Evolutionary conservation across 2,113 vertebrate species (phyloP).

Genomic region (Ivindomyrus marchei): DNA sequence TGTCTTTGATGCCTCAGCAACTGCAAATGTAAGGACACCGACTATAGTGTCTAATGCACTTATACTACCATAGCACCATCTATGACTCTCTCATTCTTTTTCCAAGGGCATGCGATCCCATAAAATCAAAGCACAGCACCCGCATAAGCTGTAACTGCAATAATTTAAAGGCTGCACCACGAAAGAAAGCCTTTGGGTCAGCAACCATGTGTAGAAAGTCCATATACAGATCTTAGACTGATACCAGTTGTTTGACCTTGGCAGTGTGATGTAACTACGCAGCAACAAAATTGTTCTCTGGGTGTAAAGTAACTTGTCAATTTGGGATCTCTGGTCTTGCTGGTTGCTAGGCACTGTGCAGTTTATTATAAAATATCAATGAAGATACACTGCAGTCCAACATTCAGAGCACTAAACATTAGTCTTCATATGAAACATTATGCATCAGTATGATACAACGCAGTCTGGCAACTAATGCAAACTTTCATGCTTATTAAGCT

Average conservation of each 20-base stretch:
- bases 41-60: background rate
- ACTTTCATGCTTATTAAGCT: background rate
- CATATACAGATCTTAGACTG: background rate
- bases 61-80: background rate
- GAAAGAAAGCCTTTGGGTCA: background rate
- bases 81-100: background rate
- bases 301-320: background rate
- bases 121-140: background rate
- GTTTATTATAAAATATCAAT: slow-evolving; percentile 6
- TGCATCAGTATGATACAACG: background rate
- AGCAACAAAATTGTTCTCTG: background rate
- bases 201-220: background rate
- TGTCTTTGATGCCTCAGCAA: background rate
- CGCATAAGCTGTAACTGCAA: background rate
- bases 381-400: background rate
- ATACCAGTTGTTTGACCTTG: background rate
- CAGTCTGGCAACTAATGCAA: background rate
- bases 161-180: background rate
- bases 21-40: background rate
- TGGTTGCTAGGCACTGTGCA: background rate
- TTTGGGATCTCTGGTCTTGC: background rate
- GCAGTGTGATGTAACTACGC: slow-evolving; percentile 1
- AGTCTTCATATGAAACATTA: background rate
- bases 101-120: background rate
- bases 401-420: background rate